Evolutionary conservation across 2,113 vertebrate species (phyloP).

Genomic region (Triplophysa dalaica): DNA sequence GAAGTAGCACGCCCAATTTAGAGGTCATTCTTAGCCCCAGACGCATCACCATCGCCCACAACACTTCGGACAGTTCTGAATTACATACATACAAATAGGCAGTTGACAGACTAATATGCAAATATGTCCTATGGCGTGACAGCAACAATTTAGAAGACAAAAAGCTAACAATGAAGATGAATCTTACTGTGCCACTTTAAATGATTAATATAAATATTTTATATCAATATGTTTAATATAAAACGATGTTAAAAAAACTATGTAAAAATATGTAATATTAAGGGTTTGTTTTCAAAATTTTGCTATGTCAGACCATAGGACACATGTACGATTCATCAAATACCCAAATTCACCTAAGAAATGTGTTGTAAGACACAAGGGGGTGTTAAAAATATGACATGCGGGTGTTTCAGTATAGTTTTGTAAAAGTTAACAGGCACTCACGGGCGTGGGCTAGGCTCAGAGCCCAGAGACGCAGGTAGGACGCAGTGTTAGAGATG

Average conservation of each 20-base stretch:
- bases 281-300: too few species aligned
- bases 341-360: background rate
- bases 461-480: conserved; percentile 95
- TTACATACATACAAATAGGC: background rate
- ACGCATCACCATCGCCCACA: conserved; percentile 95
- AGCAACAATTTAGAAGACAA: too few species aligned
- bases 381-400: background rate
- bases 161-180: too few species aligned
- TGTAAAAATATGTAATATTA: too few species aligned
- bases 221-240: too few species aligned
- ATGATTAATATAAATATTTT: too few species aligned
- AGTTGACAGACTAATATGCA: too few species aligned
- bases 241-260: too few species aligned
- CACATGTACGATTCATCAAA: background rate
- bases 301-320: too few species aligned
- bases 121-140: too few species aligned
- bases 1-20: conserved; percentile 73
- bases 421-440: conserved; percentile 56
- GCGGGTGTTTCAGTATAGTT: background rate
- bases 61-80: conserved; percentile 91
- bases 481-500: conserved; percentile 95
- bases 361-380: too few species aligned
- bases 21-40: conserved; percentile 81
- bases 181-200: too few species aligned
- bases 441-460: conserved; percentile 96